phyloP scores from a whole-genome alignment of 2,113 vertebrate genomes.

The Neoarius graeffei region DNA sequence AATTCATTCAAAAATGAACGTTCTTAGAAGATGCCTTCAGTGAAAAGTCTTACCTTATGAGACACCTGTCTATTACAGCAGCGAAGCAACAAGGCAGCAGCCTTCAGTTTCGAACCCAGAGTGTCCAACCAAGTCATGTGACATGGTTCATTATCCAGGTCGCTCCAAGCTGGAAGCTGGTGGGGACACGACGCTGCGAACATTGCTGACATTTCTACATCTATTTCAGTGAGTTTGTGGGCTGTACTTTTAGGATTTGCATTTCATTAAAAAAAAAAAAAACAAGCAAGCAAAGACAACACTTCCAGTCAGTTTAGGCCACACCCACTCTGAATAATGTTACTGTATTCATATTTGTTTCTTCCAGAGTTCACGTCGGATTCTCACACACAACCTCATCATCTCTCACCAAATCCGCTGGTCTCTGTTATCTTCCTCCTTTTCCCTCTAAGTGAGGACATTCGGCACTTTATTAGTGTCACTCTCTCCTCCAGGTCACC shows the following conservation, averaged over 20 bases:
- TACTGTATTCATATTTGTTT: not conserved
- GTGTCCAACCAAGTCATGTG: not conserved
- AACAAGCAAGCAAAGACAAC: too few species aligned
- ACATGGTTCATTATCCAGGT: not conserved
- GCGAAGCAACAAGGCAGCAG: too few species aligned
- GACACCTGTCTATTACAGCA: too few species aligned
- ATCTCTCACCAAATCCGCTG: not conserved
- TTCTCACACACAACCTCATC: not conserved
- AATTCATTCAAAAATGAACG: too few species aligned
- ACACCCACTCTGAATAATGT: not conserved
- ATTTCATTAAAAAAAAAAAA: not conserved
- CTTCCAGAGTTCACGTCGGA: not conserved
- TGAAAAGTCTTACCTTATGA: too few species aligned
- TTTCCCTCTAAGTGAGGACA: slow-evolving; percentile 11
- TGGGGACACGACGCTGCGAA: too few species aligned
- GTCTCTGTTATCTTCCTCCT: slow-evolving; percentile 7
- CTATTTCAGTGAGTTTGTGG: not conserved
- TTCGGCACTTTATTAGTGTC: slow-evolving; percentile 36
- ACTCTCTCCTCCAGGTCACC: slow-evolving; percentile 36
- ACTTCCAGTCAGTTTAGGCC: not conserved
- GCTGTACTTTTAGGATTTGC: not conserved
- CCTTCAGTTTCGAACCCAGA: too few species aligned
- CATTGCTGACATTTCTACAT: not conserved
- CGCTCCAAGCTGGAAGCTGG: not conserved
- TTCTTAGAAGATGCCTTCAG: too few species aligned